These are phyloP conservation scores for Pollenia labialis DNA, from an alignment of 2,888 invertebrate species.

Conservation along the genomic window DNA sequence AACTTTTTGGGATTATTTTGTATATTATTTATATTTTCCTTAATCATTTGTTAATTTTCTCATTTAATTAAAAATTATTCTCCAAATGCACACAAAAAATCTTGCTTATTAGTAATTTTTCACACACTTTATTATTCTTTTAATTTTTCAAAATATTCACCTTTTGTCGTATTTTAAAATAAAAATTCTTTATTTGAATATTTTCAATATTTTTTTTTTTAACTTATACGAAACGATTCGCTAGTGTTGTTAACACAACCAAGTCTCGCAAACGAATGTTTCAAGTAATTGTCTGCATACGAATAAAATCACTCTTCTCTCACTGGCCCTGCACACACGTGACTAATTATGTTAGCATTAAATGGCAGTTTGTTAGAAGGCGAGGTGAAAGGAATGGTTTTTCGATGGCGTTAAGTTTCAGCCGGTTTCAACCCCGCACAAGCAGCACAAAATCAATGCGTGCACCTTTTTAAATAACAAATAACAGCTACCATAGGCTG, in stretches of 20 bases:
- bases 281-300: slow-evolving; percentile 10
- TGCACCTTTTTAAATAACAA: no score
- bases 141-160: slow-evolving; percentile 75
- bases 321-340: neutral
- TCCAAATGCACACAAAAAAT: slow-evolving; percentile 22
- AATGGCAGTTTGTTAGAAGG: no score
- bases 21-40: slow-evolving; percentile 55
- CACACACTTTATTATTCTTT: slow-evolving; percentile 20
- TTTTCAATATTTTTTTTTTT: slow-evolving; percentile 19
- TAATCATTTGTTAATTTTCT: slow-evolving; percentile 54
- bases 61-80: slow-evolving; percentile 19
- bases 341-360: no score
- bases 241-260: slow-evolving; percentile 79
- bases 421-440: no score
- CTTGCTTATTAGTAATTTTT: neutral
- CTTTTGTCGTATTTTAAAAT: slow-evolving; percentile 49
- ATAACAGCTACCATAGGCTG: no score
- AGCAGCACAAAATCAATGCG: no score
- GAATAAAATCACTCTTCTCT: slow-evolving; percentile 62
- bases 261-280: slow-evolving; percentile 81
- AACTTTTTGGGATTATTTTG: slow-evolving; percentile 48
- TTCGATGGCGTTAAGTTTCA: no score
- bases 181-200: slow-evolving; percentile 18
- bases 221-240: slow-evolving; percentile 38
- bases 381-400: no score